These are phyloP conservation scores for Macrotrachela quadricornifera DNA, from an alignment of 1,140 invertebrate genomes.

Conservation along the genomic window DNA sequence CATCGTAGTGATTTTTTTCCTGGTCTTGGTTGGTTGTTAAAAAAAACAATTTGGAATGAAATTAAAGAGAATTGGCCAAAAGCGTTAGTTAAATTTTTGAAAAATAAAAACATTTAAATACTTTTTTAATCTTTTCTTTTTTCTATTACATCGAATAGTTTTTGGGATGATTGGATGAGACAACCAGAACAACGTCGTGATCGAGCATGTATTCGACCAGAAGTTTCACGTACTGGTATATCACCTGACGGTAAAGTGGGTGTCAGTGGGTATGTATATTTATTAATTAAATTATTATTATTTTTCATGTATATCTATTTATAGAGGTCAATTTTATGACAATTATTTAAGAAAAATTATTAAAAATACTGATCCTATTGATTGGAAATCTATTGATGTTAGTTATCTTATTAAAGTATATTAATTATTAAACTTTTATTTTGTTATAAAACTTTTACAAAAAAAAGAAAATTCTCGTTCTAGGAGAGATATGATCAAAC, in stretches of 20 bases:
- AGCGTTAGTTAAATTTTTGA: constrained; percentile 37
- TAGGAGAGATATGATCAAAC: constrained; percentile 3
- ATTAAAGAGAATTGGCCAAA: constrained; percentile 47
- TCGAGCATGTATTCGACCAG: constrained; percentile 77
- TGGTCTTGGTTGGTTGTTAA: constrained; percentile 89
- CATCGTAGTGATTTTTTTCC: constrained; percentile 85
- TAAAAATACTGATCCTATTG: neutral
- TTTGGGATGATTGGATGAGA: constrained; percentile 98
- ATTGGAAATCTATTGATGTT: neutral
- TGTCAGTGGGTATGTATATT: constrained; percentile 45
- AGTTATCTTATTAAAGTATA: neutral
- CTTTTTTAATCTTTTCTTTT: neutral
- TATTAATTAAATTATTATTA: neutral
- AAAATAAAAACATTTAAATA: constrained; percentile 12
- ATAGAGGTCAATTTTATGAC: constrained; percentile 8
- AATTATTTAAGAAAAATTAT: constrained; percentile 1
- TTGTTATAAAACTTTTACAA: no score
- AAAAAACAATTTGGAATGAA: constrained; percentile 58
- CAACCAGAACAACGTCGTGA: constrained; percentile 68
- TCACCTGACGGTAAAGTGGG: constrained; percentile 61
- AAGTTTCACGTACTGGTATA: constrained; percentile 62
- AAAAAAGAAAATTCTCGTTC: neutral
- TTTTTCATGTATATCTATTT: neutral
- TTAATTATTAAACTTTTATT: neutral
- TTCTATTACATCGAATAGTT: constrained; percentile 35